Percentiles rank a stretch among this genome's conserved stretches.
These are phyloP conservation scores for Hydrolagus affinis DNA, from an alignment of 2,113 vertebrate genomes.

Conservation along the genomic window DNA sequence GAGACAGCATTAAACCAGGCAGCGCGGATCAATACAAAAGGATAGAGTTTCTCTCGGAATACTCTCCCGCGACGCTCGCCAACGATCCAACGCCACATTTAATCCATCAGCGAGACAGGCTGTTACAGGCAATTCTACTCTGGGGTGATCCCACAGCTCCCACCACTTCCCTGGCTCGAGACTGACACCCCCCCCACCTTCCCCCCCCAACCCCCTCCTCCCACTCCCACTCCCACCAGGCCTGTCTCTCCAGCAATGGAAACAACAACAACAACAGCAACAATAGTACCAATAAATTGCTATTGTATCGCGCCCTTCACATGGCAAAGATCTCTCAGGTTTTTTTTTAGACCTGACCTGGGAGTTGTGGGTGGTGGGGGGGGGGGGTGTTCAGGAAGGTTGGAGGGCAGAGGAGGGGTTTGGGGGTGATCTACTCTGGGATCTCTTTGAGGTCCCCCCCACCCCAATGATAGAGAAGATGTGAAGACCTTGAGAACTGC, in stretches of 20 bases:
- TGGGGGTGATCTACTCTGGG: no score
- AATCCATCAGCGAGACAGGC: conserved; percentile 4
- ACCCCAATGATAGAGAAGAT: neutral
- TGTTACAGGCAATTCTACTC: neutral
- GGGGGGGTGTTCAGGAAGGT: no score
- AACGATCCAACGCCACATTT: neutral
- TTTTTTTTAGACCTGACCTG: no score
- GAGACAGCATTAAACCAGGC: conserved; percentile 11
- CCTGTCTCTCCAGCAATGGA: no score
- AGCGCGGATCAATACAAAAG: conserved; percentile 23
- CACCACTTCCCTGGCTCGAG: neutral
- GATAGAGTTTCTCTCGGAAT: conserved; percentile 24
- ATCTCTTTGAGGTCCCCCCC: neutral
- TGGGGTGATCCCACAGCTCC: neutral
- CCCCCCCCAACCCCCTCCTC: no score
- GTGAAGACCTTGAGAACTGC: neutral
- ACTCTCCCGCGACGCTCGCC: neutral
- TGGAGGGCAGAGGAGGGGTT: no score
- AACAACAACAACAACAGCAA: no score
- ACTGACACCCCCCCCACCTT: neutral
- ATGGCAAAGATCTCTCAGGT: no score
- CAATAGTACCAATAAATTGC: no score
- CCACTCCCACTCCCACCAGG: no score
- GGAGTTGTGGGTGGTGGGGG: no score
- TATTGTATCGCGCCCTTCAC: no score